Conservation (phyloP, 2,113 vertebrate species). For the Ameiurus melas region DNA sequence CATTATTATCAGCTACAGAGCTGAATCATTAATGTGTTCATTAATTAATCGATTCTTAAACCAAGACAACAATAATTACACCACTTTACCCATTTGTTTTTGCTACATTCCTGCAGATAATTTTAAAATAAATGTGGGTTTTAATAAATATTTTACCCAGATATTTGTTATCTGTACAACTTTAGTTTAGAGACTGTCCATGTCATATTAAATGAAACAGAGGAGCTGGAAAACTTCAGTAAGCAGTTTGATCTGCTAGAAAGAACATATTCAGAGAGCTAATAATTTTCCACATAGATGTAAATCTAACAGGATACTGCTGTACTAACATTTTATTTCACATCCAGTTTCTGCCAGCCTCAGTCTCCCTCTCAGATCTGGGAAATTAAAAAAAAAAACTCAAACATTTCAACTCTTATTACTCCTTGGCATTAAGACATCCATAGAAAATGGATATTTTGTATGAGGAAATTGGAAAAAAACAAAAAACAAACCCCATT, state of each 20-base stretch:
- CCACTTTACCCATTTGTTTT: background rate
- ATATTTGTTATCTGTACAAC: background rate
- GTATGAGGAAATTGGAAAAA: background rate
- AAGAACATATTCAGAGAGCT: slow-evolving; percentile 7
- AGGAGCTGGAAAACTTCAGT: background rate
- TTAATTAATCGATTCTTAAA: background rate
- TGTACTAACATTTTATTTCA: slow-evolving; percentile 22
- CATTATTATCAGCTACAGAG: background rate
- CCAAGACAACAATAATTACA: background rate
- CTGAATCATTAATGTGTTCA: background rate
- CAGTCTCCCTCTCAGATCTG: background rate
- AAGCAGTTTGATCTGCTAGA: background rate
- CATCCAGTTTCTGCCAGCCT: slow-evolving; percentile 1
- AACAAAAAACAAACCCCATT: background rate
- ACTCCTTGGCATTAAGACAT: background rate
- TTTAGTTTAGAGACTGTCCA: background rate
- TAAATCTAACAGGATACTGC: slow-evolving; percentile 21
- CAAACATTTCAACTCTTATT: background rate
- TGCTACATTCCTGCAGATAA: background rate
- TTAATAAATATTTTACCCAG: background rate
- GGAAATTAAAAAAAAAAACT: background rate
- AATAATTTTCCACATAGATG: slow-evolving; percentile 28
- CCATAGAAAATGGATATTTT: background rate
- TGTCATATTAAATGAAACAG: background rate
- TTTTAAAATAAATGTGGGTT: background rate